These are phyloP conservation scores for Tipula vernalis DNA, from an alignment of 2,888 invertebrate genomes.

Conservation along the genomic window DNA sequence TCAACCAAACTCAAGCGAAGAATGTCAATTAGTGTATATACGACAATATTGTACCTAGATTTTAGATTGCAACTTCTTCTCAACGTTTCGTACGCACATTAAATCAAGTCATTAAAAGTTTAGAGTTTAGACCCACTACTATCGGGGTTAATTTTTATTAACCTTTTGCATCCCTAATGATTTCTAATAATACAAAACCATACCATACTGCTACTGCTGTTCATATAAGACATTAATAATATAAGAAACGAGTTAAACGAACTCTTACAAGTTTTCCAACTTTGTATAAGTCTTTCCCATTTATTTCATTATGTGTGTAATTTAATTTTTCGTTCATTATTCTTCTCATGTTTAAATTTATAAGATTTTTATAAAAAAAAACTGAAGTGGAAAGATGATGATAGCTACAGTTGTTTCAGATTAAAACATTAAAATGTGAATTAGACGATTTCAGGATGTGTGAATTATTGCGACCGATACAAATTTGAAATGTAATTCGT, in stretches of 20 bases:
- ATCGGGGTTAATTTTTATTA: too few relatives aligned
- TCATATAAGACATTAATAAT: too few relatives aligned
- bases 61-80: too few relatives aligned
- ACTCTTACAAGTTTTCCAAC: background rate
- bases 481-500: background rate
- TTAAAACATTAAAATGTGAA: background rate
- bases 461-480: background rate
- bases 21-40: background rate
- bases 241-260: conserved; percentile 4
- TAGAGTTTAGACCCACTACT: too few relatives aligned
- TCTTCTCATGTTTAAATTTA: background rate
- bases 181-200: too few relatives aligned
- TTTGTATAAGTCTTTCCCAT: background rate
- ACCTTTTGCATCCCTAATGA: too few relatives aligned
- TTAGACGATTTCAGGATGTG: too few relatives aligned
- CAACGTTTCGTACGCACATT: too few relatives aligned
- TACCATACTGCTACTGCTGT: too few relatives aligned
- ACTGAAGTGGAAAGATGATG: background rate
- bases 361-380: background rate
- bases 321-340: background rate
- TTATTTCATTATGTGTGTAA: background rate
- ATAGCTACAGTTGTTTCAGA: background rate
- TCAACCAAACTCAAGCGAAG: background rate
- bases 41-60: too few relatives aligned
- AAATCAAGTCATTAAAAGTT: too few relatives aligned